A percentile compares a stretch with the other conserved stretches of the same genome.
These are phyloP conservation scores for Porites lobata DNA, from an alignment of 92 coral and sea anemone species.

Conservation along the genomic window DNA sequence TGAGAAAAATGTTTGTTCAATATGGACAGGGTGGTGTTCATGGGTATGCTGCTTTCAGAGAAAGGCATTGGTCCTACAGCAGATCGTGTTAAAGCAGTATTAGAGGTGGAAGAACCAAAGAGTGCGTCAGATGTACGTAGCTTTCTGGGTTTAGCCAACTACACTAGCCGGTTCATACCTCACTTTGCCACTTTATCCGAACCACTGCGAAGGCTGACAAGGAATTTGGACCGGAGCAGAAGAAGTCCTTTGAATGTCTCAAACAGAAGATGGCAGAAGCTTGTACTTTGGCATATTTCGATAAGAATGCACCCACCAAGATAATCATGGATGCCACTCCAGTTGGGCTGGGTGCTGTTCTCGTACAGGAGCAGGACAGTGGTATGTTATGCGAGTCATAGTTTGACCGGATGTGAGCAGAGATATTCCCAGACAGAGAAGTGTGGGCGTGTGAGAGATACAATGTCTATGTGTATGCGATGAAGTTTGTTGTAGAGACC, in stretches of 20 bases:
- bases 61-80: conserved; percentile 75
- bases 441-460: no score
- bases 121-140: conserved; percentile 47
- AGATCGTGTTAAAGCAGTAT: conserved; percentile 70
- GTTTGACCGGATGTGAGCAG: no score
- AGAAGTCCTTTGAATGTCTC: conserved; percentile 40
- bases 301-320: conserved; percentile 42
- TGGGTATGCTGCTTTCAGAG: conserved; percentile 76
- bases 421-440: no score
- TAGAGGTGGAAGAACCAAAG: conserved; percentile 65
- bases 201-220: conserved; percentile 62
- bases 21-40: conserved; percentile 63
- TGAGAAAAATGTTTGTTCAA: conserved; percentile 68
- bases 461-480: no score
- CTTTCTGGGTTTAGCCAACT: background rate
- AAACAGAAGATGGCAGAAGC: conserved; percentile 63
- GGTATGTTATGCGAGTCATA: no score
- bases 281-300: conserved; percentile 61
- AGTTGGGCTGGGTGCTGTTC: no score
- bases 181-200: conserved; percentile 68
- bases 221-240: conserved; percentile 65
- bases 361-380: no score
- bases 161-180: conserved; percentile 69
- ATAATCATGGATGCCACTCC: no score
- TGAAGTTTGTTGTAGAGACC: no score